These are phyloP conservation scores for Gymnocheta viridis DNA, from an alignment of 2,888 invertebrate species.

Conservation along the genomic window DNA sequence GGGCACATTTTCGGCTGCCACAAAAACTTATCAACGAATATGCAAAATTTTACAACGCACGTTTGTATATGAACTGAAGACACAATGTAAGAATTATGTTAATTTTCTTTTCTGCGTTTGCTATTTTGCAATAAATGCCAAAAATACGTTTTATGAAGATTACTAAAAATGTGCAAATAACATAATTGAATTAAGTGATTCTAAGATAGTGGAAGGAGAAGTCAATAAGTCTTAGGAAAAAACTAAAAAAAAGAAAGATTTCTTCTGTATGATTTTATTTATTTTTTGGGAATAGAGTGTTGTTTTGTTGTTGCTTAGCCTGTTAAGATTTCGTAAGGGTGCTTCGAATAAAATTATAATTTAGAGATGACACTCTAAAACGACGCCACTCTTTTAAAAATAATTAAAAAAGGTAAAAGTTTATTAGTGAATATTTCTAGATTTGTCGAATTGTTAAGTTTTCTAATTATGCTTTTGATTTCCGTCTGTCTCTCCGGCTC, in stretches of 20 bases:
- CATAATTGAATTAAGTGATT: conserved; percentile 14
- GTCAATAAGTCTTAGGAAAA: neutral
- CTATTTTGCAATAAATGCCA: conserved; percentile 47
- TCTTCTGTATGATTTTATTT: neutral
- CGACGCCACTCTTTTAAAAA: too few relatives aligned
- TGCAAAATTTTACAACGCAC: conserved; percentile 34
- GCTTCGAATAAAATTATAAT: too few relatives aligned
- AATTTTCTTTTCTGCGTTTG: neutral
- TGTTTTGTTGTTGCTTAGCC: too few relatives aligned
- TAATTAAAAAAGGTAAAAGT: too few relatives aligned
- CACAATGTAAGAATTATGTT: neutral
- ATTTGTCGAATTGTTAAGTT: too few relatives aligned
- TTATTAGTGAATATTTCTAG: too few relatives aligned
- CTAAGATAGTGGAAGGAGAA: neutral
- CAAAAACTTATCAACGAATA: conserved; percentile 16
- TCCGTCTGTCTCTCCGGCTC: too few relatives aligned
- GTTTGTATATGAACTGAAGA: conserved; percentile 14
- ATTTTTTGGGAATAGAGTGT: too few relatives aligned
- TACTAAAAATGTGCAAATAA: neutral
- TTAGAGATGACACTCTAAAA: too few relatives aligned
- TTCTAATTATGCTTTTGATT: too few relatives aligned
- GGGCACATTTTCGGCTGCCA: neutral
- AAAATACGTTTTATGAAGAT: conserved; percentile 10
- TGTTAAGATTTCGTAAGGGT: too few relatives aligned
- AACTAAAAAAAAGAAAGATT: neutral